Evolutionary conservation across 2,113 vertebrate species (phyloP).

Genomic region (Proterorhinus semilunaris): DNA sequence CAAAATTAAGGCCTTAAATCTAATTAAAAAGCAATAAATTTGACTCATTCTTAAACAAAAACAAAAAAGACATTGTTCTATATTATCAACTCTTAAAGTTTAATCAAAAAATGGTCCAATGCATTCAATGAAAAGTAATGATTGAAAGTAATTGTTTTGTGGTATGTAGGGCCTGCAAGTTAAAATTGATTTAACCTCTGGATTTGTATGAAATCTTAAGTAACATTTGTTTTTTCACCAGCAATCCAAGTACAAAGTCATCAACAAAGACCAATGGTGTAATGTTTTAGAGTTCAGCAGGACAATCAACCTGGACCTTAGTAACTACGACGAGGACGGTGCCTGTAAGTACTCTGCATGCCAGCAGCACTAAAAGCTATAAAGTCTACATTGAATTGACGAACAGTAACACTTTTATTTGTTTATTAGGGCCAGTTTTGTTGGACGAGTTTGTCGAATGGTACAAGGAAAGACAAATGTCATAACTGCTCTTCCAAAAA

Average conservation of each 20-base stretch:
- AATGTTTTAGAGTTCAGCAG: slow-evolving; percentile 99
- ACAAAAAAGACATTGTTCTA: too few species aligned
- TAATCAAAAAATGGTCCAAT: too few species aligned
- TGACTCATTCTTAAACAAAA: too few species aligned
- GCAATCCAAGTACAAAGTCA: slow-evolving; percentile 99
- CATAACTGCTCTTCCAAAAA: slow-evolving; percentile 75
- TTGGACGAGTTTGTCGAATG: slow-evolving; percentile 99
- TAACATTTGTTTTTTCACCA: slow-evolving; percentile 53
- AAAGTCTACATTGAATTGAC: too few species aligned
- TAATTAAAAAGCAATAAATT: too few species aligned
- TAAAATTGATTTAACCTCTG: background rate
- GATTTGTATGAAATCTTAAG: background rate
- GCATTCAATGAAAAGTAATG: too few species aligned
- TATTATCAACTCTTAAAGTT: too few species aligned
- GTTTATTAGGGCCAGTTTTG: slow-evolving; percentile 91
- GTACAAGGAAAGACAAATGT: slow-evolving; percentile 99
- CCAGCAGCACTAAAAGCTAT: too few species aligned
- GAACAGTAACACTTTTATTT: background rate
- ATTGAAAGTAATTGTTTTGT: too few species aligned
- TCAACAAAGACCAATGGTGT: slow-evolving; percentile 99
- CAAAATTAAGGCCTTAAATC: too few species aligned
- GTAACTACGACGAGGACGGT: slow-evolving; percentile 98
- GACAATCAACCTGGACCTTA: slow-evolving; percentile 98
- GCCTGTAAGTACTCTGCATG: slow-evolving; percentile 85
- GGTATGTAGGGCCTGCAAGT: background rate